phyloP scores from a whole-genome alignment of 23 tunicate species.

The Ascidia mentula region DNA sequence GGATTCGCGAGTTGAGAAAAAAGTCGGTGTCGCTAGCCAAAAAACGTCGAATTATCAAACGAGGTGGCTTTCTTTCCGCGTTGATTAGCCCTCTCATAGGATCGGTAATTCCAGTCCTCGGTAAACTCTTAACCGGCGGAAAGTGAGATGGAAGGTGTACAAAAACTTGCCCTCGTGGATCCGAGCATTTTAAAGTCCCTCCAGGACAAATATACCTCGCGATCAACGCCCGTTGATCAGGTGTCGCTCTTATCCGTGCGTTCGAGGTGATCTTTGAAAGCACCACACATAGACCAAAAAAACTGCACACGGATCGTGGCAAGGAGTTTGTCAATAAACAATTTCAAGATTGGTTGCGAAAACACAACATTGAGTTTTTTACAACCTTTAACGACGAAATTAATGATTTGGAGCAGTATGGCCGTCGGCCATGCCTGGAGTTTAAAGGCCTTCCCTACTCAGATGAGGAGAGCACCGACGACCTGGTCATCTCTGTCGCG shows the following conservation, averaged over 20 bases:
- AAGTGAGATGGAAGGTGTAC: not conserved
- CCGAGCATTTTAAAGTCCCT: too few relatives aligned
- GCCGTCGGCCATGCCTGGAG: conserved; percentile 3
- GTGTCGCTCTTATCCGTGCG: too few relatives aligned
- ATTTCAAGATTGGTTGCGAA: too few relatives aligned
- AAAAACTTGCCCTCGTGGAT: not conserved
- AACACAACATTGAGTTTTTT: too few relatives aligned
- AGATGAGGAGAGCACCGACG: conserved; percentile 1
- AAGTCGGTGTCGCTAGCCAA: not conserved
- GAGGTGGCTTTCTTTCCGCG: conserved; percentile 1
- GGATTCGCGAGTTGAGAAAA: not conserved
- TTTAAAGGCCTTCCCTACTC: not conserved
- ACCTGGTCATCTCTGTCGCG: not conserved
- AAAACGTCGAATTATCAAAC: not conserved
- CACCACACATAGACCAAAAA: too few relatives aligned
- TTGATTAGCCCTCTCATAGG: not conserved
- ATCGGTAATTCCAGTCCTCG: not conserved
- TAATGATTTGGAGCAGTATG: conserved; percentile 12
- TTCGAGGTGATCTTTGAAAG: too few relatives aligned
- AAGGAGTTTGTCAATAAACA: too few relatives aligned
- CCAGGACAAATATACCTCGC: too few relatives aligned
- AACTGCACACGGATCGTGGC: too few relatives aligned
- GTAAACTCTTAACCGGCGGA: not conserved
- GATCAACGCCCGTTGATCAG: too few relatives aligned
- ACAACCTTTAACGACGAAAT: not conserved